These are phyloP conservation scores for Azorinus chamasolen DNA, from an alignment of 2,888 invertebrate species.

Conservation along the genomic window DNA sequence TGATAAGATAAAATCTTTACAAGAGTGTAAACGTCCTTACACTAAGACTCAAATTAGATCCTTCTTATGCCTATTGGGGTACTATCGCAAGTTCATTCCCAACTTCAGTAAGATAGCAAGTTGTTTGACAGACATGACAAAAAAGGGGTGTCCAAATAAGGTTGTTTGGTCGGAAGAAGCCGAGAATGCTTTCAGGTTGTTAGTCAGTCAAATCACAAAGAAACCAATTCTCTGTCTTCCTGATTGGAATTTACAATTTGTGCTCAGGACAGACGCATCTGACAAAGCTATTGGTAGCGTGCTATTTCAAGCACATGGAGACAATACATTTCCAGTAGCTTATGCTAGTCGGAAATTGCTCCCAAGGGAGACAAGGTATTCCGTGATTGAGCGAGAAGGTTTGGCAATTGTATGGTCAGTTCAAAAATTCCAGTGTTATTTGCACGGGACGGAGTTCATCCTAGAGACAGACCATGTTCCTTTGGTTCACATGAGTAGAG, in stretches of 20 bases:
- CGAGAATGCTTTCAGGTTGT: conserved; percentile 15
- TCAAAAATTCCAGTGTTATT: no score
- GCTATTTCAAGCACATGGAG: neutral
- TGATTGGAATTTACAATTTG: conserved; percentile 10
- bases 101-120: conserved; percentile 52
- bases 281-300: neutral
- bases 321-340: no score
- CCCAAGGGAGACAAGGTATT: no score
- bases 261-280: conserved; percentile 11
- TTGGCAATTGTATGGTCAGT: neutral
- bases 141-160: conserved; percentile 24
- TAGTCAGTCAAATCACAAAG: conserved; percentile 5
- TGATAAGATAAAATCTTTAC: conserved; percentile 24
- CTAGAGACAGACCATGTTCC: no score
- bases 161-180: conserved; percentile 16
- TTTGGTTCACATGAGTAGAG: no score
- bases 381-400: neutral
- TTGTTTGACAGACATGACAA: conserved; percentile 59
- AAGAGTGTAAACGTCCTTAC: conserved; percentile 7
- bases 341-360: no score
- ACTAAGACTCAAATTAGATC: conserved; percentile 21
- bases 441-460: no score
- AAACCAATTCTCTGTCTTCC: conserved; percentile 17
- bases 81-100: conserved; percentile 47
- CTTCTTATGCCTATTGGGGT: conserved; percentile 42